Conservation (phyloP, 2,888 invertebrate genomes). For the Cosmopolites sordidus region DNA sequence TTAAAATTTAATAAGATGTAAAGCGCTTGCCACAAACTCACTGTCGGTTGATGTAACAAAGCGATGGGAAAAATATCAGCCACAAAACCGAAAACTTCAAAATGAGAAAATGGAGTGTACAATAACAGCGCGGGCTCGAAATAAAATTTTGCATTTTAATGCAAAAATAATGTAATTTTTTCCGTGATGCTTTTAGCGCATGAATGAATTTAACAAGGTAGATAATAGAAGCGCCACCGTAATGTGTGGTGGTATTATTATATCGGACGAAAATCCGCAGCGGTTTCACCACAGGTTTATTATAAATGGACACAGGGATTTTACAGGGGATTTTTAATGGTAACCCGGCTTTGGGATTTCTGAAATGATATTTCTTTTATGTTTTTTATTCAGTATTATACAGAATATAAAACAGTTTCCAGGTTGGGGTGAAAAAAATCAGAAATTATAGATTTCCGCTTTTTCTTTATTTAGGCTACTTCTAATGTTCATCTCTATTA, state of each 20-base stretch:
- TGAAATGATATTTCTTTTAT: too few species aligned
- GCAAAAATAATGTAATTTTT: slow-evolving; percentile 23
- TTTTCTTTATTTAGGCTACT: too few species aligned
- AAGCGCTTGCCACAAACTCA: too few species aligned
- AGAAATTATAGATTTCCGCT: too few species aligned
- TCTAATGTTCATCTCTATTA: too few species aligned
- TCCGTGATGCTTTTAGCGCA: slow-evolving; percentile 13
- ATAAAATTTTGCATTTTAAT: slow-evolving; percentile 22
- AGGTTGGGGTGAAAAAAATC: too few species aligned
- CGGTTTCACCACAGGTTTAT: background rate
- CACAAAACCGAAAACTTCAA: slow-evolving; percentile 8
- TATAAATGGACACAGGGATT: background rate
- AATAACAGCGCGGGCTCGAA: slow-evolving; percentile 16
- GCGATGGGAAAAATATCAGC: background rate
- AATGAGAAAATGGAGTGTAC: slow-evolving; percentile 18
- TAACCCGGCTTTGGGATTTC: too few species aligned
- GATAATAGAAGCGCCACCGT: slow-evolving; percentile 1
- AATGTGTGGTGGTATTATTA: background rate
- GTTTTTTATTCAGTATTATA: too few species aligned
- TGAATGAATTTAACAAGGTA: slow-evolving; percentile 1
- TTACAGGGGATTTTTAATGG: background rate
- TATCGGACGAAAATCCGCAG: background rate
- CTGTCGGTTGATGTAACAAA: too few species aligned
- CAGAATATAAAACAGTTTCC: too few species aligned
- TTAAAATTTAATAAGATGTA: too few species aligned